Percentiles rank a stretch among this genome's conserved stretches.
Conservation (phyloP, 2,888 invertebrate genomes). For the Synanthedon vespiformis region DNA sequence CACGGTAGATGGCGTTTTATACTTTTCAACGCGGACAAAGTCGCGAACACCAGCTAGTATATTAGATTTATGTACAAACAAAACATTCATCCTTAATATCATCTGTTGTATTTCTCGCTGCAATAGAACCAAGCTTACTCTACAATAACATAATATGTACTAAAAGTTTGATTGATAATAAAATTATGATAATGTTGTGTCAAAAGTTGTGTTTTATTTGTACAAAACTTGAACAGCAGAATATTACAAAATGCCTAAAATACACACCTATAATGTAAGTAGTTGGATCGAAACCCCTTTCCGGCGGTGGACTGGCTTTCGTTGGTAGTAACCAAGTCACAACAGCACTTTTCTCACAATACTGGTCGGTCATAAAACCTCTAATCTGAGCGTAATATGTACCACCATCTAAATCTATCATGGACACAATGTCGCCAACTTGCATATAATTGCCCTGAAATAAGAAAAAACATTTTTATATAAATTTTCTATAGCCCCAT, state of each 20-base stretch:
- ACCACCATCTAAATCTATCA: slow-evolving; percentile 80
- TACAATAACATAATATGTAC: too few species aligned
- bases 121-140: too few species aligned
- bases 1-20: too few species aligned
- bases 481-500: too few species aligned
- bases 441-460: slow-evolving; percentile 82
- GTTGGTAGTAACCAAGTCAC: slow-evolving; percentile 94
- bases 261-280: slow-evolving; percentile 85
- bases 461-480: slow-evolving; percentile 7
- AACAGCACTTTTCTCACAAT: slow-evolving; percentile 92
- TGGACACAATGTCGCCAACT: slow-evolving; percentile 90
- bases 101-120: too few species aligned
- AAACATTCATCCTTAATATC: too few species aligned
- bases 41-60: too few species aligned
- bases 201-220: background rate
- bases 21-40: too few species aligned
- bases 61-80: too few species aligned
- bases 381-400: slow-evolving; percentile 91
- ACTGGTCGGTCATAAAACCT: slow-evolving; percentile 91
- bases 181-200: background rate
- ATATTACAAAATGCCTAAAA: background rate
- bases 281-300: slow-evolving; percentile 85
- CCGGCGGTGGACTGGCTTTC: slow-evolving; percentile 80
- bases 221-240: background rate
- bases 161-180: background rate